These are phyloP conservation scores for Acholoe squamosa DNA, from an alignment of 2,888 invertebrate genomes.

Conservation along the genomic window DNA sequence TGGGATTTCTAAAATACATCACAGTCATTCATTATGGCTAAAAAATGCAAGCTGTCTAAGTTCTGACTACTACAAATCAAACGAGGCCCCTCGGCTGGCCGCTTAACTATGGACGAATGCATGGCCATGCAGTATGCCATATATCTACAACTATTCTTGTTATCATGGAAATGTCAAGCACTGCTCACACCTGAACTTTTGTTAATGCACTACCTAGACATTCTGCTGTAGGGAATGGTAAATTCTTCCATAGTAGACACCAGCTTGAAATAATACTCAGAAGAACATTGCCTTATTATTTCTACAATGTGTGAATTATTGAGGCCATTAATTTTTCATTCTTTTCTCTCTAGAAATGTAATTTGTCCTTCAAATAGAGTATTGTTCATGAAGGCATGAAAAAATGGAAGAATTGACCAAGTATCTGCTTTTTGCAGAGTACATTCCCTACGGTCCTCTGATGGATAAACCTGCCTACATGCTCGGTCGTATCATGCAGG, in stretches of 20 bases:
- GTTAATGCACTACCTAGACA: not conserved
- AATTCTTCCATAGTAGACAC: not conserved
- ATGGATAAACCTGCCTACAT: not conserved
- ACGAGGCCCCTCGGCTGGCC: not conserved
- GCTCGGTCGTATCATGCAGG: not conserved
- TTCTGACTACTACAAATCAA: not conserved
- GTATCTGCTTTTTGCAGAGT: too few species aligned
- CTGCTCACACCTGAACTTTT: not conserved
- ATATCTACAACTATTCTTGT: not conserved
- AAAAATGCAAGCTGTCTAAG: not conserved
- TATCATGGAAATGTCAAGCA: constrained; percentile 21
- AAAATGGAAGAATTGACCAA: too few species aligned
- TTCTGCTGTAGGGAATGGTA: not conserved
- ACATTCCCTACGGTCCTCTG: not conserved
- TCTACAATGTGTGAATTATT: too few species aligned
- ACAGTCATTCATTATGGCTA: not conserved
- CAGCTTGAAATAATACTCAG: not conserved
- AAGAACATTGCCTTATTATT: too few species aligned
- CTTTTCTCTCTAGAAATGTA: too few species aligned
- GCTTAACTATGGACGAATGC: not conserved
- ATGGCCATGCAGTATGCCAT: not conserved
- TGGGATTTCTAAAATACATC: constrained; percentile 32
- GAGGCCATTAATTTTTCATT: too few species aligned
- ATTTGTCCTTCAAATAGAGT: too few species aligned
- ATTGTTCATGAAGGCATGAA: too few species aligned